Evolutionary conservation across 2,797 vertebrate species (phyloP).

Genomic region (Urocyon cinereoargenteus): DNA sequence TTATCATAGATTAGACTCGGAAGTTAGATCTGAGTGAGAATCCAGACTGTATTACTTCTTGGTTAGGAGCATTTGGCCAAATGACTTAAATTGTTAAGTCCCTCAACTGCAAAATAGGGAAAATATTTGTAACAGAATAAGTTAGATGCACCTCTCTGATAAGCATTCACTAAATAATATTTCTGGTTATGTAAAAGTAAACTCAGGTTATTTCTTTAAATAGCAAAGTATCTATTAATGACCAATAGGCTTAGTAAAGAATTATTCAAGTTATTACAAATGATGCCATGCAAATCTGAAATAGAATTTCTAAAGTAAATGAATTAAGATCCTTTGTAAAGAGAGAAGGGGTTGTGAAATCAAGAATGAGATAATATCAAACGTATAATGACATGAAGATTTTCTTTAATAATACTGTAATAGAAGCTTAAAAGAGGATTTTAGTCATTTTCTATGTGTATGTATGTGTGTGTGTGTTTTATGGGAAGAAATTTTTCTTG

Average conservation of each 20-base stretch:
- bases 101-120: neutral
- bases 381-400: neutral
- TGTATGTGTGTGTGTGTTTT: neutral
- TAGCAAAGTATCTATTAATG: neutral
- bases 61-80: neutral
- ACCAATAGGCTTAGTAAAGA: neutral
- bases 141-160: neutral
- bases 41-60: neutral
- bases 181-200: neutral
- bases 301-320: neutral
- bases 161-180: neutral
- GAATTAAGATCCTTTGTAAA: neutral
- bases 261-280: neutral
- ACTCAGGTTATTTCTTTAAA: neutral
- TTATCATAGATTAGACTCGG: neutral
- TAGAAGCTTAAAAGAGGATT: neutral
- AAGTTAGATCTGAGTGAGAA: neutral
- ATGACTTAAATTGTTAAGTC: neutral
- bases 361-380: neutral
- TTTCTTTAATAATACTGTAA: conserved; percentile 1
- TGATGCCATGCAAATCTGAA: neutral
- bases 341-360: neutral
- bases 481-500: neutral
- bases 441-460: neutral
- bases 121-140: neutral